Percentiles rank a stretch among this genome's conserved stretches.
These are phyloP conservation scores for Plagodis pulveraria DNA, from an alignment of 2,888 invertebrate species.

Conservation along the genomic window DNA sequence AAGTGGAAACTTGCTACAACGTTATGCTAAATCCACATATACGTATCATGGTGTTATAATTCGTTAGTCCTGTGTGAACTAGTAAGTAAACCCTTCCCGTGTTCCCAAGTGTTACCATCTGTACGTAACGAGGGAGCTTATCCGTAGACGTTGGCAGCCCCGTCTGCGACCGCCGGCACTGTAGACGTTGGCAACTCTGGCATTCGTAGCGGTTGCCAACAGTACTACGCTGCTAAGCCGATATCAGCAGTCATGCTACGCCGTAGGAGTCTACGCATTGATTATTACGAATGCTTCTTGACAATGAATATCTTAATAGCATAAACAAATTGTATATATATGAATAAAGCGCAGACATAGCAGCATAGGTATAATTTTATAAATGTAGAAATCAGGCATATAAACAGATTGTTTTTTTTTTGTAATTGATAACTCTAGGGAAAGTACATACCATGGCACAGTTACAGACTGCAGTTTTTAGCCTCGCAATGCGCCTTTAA, in stretches of 20 bases:
- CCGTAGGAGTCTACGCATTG: constrained; percentile 59
- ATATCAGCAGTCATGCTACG: constrained; percentile 65
- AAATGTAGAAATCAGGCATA: too few relatives aligned
- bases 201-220: constrained; percentile 77
- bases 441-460: too few relatives aligned
- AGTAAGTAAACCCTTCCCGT: constrained; percentile 17
- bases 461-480: too few relatives aligned
- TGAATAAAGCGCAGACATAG: not conserved
- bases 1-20: too few relatives aligned
- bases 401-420: too few relatives aligned
- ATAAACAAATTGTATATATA: not conserved
- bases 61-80: constrained; percentile 12
- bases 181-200: constrained; percentile 68
- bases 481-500: too few relatives aligned
- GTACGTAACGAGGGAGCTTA: constrained; percentile 46
- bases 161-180: constrained; percentile 73
- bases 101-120: constrained; percentile 45
- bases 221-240: constrained; percentile 72
- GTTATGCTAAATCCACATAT: not conserved
- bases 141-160: constrained; percentile 64
- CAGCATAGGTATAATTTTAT: too few relatives aligned
- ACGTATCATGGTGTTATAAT: not conserved
- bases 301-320: constrained; percentile 14
- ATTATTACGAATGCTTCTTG: constrained; percentile 42
- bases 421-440: too few relatives aligned